Conservation (phyloP, 2,888 invertebrate genomes). For the Tetranychus piercei region DNA sequence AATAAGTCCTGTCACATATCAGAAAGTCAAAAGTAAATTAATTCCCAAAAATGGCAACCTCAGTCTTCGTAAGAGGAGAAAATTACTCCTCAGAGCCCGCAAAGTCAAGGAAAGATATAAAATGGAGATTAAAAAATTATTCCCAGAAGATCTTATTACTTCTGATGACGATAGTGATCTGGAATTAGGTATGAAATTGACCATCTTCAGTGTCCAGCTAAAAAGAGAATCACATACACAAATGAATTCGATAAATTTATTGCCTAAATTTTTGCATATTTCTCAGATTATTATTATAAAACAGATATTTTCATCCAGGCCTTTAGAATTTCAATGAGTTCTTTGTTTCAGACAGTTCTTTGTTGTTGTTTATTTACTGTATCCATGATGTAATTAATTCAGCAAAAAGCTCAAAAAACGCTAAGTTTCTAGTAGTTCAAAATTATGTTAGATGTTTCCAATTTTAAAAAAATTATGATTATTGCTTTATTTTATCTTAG, state of each 20-base stretch:
- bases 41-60: constrained; percentile 7
- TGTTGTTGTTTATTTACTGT: no score
- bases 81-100: not conserved
- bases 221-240: not conserved
- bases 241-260: no score
- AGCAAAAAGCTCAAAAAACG: no score
- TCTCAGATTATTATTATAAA: no score
- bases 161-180: not conserved
- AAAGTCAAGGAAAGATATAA: constrained; percentile 11
- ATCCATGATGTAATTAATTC: no score
- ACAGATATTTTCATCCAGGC: not conserved
- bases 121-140: constrained; percentile 11
- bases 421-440: no score
- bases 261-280: no score
- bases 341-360: not conserved
- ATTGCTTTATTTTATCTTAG: no score
- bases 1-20: not conserved
- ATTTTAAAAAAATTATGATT: no score
- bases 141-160: not conserved
- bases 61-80: constrained; percentile 5
- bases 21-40: constrained; percentile 4
- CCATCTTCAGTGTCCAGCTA: not conserved
- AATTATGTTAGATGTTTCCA: no score
- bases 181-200: not conserved
- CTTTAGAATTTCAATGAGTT: not conserved